Percentiles rank a stretch among this genome's conserved stretches.
Evolutionary conservation across 2,113 vertebrate species (phyloP).

Genomic region (Urocitellus parryii): DNA sequence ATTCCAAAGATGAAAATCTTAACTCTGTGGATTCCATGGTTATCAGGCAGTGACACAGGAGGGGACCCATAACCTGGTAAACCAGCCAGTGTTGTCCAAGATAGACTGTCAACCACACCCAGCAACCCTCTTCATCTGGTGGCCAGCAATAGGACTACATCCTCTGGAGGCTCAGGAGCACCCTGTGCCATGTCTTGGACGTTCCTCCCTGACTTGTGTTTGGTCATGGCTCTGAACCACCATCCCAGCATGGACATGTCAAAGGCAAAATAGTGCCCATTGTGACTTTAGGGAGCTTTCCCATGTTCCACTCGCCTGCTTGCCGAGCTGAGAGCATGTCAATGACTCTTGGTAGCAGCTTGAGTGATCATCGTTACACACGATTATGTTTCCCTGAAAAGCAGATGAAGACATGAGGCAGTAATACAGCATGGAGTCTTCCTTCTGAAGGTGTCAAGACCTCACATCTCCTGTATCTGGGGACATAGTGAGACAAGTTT

Average conservation of each 20-base stretch:
- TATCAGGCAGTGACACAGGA: not conserved
- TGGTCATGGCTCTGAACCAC: not conserved
- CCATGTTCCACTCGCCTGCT: not conserved
- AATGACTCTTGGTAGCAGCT: not conserved
- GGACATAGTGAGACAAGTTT: not conserved
- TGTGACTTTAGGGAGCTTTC: not conserved
- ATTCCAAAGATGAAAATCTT: too few species aligned
- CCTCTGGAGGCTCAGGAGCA: not conserved
- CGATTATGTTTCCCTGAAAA: not conserved
- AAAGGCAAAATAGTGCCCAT: not conserved
- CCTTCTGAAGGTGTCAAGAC: rapidly evolving
- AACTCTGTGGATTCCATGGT: too few species aligned
- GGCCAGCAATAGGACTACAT: too few species aligned
- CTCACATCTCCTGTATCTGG: too few species aligned
- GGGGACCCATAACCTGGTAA: not conserved
- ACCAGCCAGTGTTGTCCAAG: not conserved
- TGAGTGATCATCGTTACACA: not conserved
- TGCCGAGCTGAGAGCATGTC: not conserved
- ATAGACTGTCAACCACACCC: not conserved
- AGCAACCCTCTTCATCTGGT: too few species aligned
- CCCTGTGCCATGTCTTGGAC: too few species aligned
- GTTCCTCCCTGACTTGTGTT: not conserved
- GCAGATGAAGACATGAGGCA: not conserved
- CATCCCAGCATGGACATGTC: not conserved
- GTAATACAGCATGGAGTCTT: rapidly evolving